Evolutionary conservation across 2,113 vertebrate genomes (phyloP), one percentile per base, ranked within the genome.

Genomic region (Chelonoidis abingdonii): DNA sequence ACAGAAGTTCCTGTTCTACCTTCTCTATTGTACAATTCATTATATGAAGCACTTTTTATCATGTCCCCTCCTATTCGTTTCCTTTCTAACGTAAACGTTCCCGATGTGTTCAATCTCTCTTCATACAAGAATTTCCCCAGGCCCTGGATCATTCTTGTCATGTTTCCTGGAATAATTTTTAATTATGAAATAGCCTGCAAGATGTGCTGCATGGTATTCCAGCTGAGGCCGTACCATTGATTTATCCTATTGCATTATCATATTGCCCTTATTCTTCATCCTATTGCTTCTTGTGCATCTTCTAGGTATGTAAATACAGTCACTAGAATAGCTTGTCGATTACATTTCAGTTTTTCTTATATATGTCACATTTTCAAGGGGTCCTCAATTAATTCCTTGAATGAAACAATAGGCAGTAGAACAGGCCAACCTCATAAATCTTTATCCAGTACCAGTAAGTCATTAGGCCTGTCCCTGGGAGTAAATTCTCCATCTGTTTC

Each of bases 401-500:
- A 95, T 86, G 91, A 93, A 95, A 49, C 52, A 89, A 84, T 84
- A 96, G 83, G 62, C 91, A 95, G 78, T 44, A 95, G 92, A 93
- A 84, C 83, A 92, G 86, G 89, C 93, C 89, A 96, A 2, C 57
- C 95, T 93, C 93, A 94, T 97, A 95, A 95, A 96, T 96, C 95
- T 97, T 97, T 96, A 90, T 96, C 96, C 96, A 94, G 91, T 97
- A 90, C 86, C 69, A 96, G 93, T 86, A 95, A 95, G 78, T 96
- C 95, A 95, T 97, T 96, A 96, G 84, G 92, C 92, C 56, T 17
- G 8, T 35, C 62, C 62, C 14, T 94, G 56, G 90, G 84, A 96
- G 88, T 95, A 93, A 97, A 95, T 93, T 92, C 93, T 96, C 94
- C 95, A 94, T 97, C 94, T 96, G 97, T 97, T 98, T 97, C 91